Percentiles rank a stretch among this genome's conserved stretches.
phyloP scores from a whole-genome alignment of 2,113 vertebrate genomes.

The Ia io region DNA sequence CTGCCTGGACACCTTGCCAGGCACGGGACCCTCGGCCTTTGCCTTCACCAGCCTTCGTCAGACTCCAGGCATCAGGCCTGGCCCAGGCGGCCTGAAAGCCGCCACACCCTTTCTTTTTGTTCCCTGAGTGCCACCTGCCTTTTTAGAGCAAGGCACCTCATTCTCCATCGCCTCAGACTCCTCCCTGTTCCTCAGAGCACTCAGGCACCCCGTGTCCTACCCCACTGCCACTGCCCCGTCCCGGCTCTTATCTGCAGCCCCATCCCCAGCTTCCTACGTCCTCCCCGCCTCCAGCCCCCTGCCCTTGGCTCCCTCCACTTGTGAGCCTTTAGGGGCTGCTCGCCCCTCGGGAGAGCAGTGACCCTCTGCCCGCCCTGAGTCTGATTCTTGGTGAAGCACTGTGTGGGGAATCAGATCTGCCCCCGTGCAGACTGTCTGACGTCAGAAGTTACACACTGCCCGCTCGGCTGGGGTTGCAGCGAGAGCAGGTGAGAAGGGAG shows the following conservation, averaged over 20 bases:
- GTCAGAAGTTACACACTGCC: neutral
- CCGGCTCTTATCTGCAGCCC: neutral
- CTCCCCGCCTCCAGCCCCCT: neutral
- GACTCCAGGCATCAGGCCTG: neutral
- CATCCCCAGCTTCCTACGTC: neutral
- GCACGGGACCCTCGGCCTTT: neutral
- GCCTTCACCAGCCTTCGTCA: accelerated
- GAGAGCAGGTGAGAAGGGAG: neutral
- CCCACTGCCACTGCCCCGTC: neutral
- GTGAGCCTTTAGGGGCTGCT: neutral
- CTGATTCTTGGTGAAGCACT: too few relatives aligned
- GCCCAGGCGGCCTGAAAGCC: neutral
- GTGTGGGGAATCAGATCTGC: neutral
- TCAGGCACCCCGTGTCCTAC: neutral
- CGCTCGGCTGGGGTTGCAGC: neutral
- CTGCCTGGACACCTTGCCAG: neutral
- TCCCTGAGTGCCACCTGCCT: neutral
- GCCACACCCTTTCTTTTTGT: neutral
- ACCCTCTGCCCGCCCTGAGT: neutral
- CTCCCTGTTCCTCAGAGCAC: neutral
- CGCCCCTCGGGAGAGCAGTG: neutral
- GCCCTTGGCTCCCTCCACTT: neutral
- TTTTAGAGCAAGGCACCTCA: neutral
- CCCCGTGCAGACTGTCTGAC: neutral
- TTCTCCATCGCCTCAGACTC: neutral